Conservation (phyloP, 2,888 invertebrate species). For the Melangyna quadrimaculata region DNA sequence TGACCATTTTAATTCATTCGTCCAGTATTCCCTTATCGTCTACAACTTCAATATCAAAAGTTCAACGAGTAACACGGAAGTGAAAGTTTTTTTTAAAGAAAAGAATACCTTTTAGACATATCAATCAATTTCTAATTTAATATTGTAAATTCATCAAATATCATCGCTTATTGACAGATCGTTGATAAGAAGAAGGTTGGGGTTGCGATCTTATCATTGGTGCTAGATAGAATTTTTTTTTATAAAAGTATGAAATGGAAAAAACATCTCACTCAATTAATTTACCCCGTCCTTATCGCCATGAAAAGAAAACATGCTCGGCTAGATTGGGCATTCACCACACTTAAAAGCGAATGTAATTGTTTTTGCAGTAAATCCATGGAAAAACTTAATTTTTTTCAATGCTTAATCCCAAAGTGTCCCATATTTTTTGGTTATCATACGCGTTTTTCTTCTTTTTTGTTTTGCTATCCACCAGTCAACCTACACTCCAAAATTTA, state of each 20-base stretch:
- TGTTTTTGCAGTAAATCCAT: constrained; percentile 6
- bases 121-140: constrained; percentile 10
- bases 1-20: too few species aligned
- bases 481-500: constrained; percentile 35
- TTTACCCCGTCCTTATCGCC: neutral
- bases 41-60: neutral
- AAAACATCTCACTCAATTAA: neutral
- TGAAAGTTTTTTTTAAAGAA: neutral
- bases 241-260: neutral
- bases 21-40: neutral
- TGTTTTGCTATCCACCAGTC: neutral
- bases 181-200: constrained; percentile 31
- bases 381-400: constrained; percentile 23
- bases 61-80: neutral
- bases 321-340: neutral
- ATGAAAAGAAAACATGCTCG: neutral
- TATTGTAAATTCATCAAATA: neutral
- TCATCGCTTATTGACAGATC: neutral
- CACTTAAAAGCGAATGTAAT: constrained; percentile 12
- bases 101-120: neutral
- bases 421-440: constrained; percentile 52
- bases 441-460: constrained; percentile 16
- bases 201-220: constrained; percentile 29
- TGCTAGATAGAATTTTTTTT: neutral
- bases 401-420: constrained; percentile 47